Percentiles rank a stretch among this genome's conserved stretches.
Evolutionary conservation across 2,113 vertebrate genomes (phyloP).

Genomic region (western clawed frog (Xenopus tropicalis)): DNA sequence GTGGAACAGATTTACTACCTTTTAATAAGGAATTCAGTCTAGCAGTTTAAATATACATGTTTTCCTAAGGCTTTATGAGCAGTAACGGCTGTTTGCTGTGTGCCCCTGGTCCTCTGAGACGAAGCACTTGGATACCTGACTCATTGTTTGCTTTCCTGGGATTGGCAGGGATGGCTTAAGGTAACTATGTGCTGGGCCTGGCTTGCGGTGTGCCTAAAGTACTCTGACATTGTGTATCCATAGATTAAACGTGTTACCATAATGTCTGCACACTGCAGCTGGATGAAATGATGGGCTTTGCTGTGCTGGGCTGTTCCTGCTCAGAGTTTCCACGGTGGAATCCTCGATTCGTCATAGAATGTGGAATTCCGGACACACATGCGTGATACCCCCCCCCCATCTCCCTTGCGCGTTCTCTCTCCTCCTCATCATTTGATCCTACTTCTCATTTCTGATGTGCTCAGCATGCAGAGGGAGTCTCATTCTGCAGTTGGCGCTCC

Average conservation of each 20-base stretch:
- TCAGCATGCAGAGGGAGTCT: constrained; percentile 30
- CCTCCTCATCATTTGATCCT: not conserved
- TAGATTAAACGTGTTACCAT: no score
- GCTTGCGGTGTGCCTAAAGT: not conserved
- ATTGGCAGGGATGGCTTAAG: constrained; percentile 14
- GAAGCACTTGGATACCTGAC: constrained; percentile 3
- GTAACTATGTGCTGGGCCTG: constrained; percentile 9
- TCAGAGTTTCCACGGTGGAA: constrained; percentile 17
- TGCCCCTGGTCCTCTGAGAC: not conserved
- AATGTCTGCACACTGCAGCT: no score
- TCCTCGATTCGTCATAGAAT: constrained; percentile 28
- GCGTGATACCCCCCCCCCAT: not conserved
- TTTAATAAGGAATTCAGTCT: no score
- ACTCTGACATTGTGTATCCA: no score
- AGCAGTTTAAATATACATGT: not conserved
- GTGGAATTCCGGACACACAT: constrained; percentile 2
- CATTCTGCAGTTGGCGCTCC: constrained; percentile 23
- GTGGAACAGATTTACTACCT: no score
- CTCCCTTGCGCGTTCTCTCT: not conserved
- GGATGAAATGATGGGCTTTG: not conserved
- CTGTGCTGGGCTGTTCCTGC: not conserved
- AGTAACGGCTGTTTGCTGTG: constrained; percentile 5
- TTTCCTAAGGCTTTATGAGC: constrained; percentile 9
- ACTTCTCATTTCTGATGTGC: constrained; percentile 21
- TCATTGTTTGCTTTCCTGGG: constrained; percentile 21